These are phyloP conservation scores for Pyrocephalus nanus DNA, from an alignment of 2,797 vertebrate genomes.

Conservation along the genomic window DNA sequence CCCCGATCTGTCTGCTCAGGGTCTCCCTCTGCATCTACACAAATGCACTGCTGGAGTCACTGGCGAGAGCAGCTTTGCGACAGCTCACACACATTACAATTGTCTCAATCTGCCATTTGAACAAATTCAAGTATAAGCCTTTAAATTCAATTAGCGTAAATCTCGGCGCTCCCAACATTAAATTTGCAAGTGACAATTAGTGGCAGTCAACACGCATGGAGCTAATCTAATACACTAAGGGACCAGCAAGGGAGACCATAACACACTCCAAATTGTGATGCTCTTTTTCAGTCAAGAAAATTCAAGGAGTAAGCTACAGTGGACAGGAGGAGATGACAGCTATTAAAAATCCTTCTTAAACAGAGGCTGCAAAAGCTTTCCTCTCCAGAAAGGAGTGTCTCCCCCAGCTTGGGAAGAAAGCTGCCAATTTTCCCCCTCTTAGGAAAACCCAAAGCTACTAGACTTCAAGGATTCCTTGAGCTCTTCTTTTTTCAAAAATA, in stretches of 20 bases:
- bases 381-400: neutral
- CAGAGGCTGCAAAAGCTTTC: neutral
- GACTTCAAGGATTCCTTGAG: neutral
- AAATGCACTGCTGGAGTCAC: neutral
- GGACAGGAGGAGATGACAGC: neutral
- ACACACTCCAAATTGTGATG: neutral
- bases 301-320: neutral
- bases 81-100: neutral
- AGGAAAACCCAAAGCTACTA: neutral
- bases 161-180: neutral
- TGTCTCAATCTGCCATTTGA: neutral
- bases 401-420: neutral
- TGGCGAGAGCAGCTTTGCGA: neutral
- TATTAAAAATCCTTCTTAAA: neutral
- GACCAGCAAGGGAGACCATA: neutral
- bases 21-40: neutral
- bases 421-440: neutral
- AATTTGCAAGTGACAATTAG: conserved; percentile 38
- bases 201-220: neutral
- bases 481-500: neutral
- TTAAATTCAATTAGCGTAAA: conserved; percentile 42
- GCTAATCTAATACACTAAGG: conserved; percentile 30
- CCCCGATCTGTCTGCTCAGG: neutral
- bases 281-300: neutral
- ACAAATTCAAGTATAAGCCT: neutral